phyloP scores from a whole-genome alignment of 2,797 vertebrate genomes.

The Perodicticus potto region DNA sequence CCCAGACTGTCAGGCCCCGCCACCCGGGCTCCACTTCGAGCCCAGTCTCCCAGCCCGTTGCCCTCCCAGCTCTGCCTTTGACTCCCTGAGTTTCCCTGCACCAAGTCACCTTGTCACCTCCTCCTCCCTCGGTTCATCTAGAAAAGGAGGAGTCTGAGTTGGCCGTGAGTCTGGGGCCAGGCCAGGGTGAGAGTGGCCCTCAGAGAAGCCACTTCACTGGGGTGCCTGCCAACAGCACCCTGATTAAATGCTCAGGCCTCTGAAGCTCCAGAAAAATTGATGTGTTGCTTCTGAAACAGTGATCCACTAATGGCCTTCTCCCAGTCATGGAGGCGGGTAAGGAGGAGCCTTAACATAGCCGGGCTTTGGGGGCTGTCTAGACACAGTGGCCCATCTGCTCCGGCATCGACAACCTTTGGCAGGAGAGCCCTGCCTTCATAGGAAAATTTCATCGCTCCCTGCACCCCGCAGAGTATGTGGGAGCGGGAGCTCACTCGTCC shows the following conservation, averaged over 20 bases:
- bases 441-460: neutral
- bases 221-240: neutral
- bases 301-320: neutral
- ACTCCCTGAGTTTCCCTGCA: neutral
- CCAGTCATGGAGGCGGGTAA: neutral
- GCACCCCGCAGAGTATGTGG: neutral
- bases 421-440: constrained; percentile 9
- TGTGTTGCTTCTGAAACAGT: neutral
- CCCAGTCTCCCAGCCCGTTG: neutral
- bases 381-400: neutral
- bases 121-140: fast-evolving
- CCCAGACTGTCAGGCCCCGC: neutral
- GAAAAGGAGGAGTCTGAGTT: neutral
- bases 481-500: constrained; percentile 12
- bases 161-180: fast-evolving
- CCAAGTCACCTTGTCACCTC: neutral
- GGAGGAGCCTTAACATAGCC: neutral
- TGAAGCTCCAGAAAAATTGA: neutral
- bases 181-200: neutral
- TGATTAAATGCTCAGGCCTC: neutral
- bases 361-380: fast-evolving
- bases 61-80: neutral
- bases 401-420: neutral
- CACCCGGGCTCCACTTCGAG: neutral
- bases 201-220: neutral